A percentile compares a stretch with the other conserved stretches of the same genome.
Evolutionary conservation across 2,888 invertebrate genomes (phyloP).

Genomic region (Gibbula magus): DNA sequence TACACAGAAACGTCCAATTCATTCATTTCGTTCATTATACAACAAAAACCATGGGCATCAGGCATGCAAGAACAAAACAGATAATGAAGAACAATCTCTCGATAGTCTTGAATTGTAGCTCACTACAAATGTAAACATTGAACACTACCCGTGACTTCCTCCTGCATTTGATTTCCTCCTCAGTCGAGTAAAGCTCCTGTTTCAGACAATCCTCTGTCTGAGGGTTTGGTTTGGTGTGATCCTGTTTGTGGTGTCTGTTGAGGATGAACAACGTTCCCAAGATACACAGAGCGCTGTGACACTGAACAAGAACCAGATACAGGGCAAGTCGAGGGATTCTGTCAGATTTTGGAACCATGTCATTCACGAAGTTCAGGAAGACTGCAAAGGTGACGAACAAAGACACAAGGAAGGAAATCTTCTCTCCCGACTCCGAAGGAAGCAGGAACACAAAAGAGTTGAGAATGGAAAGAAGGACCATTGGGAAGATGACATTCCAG

Average conservation of each 20-base stretch:
- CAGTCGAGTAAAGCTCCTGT: too few relatives aligned
- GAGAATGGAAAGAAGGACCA: slow-evolving; percentile 2
- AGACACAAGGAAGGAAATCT: slow-evolving; percentile 26
- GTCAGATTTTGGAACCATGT: slow-evolving; percentile 18
- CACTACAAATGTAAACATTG: too few relatives aligned
- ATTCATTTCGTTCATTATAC: too few relatives aligned
- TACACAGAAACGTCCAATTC: too few relatives aligned
- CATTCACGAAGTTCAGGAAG: slow-evolving; percentile 20
- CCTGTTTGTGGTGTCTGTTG: slow-evolving; percentile 20
- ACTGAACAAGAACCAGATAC: neutral
- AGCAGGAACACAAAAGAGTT: neutral
- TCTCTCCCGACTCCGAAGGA: neutral
- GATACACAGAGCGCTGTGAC: neutral
- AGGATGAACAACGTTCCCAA: slow-evolving; percentile 23
- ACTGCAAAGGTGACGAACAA: slow-evolving; percentile 25
- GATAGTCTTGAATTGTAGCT: too few relatives aligned
- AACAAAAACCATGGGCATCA: too few relatives aligned
- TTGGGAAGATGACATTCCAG: neutral
- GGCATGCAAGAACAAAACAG: too few relatives aligned
- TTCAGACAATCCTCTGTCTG: too few relatives aligned
- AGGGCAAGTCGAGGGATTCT: neutral
- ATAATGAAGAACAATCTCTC: too few relatives aligned
- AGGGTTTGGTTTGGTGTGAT: too few relatives aligned
- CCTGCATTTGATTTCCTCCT: too few relatives aligned
- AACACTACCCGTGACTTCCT: too few relatives aligned